phyloP scores from a whole-genome alignment of 1,140 invertebrate species.

The Belonocnema kinseyi region DNA sequence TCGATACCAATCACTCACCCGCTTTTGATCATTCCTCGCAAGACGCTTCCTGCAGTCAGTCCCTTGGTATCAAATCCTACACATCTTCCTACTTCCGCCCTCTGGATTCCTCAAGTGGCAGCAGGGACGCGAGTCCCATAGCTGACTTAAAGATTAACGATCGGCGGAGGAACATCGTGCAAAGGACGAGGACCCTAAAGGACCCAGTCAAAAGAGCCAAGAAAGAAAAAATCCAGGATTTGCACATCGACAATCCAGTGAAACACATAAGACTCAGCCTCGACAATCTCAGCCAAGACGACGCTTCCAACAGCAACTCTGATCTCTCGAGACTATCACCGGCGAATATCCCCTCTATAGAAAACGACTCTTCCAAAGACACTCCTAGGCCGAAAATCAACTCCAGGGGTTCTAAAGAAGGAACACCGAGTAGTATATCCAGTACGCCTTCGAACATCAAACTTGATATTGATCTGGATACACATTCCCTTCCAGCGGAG shows the following conservation, averaged over 20 bases:
- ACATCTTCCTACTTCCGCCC: slow-evolving; percentile 64
- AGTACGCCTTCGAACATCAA: slow-evolving; percentile 67
- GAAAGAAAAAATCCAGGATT: slow-evolving; percentile 57
- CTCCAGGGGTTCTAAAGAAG: slow-evolving; percentile 67
- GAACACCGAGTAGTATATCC: slow-evolving; percentile 64
- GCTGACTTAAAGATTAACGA: slow-evolving; percentile 59
- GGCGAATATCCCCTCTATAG: slow-evolving; percentile 50
- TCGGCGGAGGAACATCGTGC: slow-evolving; percentile 62
- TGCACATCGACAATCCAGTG: slow-evolving; percentile 45
- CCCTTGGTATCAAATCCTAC: slow-evolving; percentile 60
- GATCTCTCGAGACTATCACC: slow-evolving; percentile 67
- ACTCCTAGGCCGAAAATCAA: slow-evolving; percentile 53
- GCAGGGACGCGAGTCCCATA: slow-evolving; percentile 68
- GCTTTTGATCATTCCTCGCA: slow-evolving; percentile 72
- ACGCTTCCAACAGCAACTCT: slow-evolving; percentile 67
- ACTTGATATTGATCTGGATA: slow-evolving; percentile 66
- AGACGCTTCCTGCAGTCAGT: slow-evolving; percentile 70
- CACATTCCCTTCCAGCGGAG: slow-evolving; percentile 60
- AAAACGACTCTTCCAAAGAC: slow-evolving; percentile 62
- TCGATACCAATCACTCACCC: slow-evolving; percentile 78
- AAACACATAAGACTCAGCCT: slow-evolving; percentile 65
- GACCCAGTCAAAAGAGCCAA: slow-evolving; percentile 59
- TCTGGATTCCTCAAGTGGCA: slow-evolving; percentile 69
- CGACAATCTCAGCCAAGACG: slow-evolving; percentile 70
- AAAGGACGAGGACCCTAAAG: slow-evolving; percentile 60